Percentiles rank a stretch among this genome's conserved stretches.
Evolutionary conservation across 2,113 vertebrate species (phyloP).

Genomic region (Ranitomeya variabilis): DNA sequence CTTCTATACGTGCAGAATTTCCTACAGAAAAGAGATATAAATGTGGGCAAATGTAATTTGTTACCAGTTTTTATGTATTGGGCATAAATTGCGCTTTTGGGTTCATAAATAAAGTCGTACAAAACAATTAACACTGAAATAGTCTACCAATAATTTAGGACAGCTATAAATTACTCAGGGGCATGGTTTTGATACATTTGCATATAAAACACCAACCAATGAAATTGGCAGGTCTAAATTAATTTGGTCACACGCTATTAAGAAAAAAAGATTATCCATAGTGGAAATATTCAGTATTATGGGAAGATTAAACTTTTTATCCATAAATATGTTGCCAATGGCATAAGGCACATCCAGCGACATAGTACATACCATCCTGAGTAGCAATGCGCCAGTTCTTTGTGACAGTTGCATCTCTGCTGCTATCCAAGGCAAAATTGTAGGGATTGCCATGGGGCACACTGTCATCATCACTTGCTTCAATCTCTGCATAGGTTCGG

Average conservation of each 20-base stretch:
- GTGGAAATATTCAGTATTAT: background rate
- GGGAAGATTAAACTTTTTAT: background rate
- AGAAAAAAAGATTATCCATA: background rate
- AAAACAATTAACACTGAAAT: background rate
- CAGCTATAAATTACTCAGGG: background rate
- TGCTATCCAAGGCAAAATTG: conserved; percentile 65
- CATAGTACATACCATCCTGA: conserved; percentile 72
- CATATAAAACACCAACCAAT: background rate
- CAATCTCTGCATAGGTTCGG: conserved; percentile 62
- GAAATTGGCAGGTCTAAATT: background rate
- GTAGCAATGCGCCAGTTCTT: conserved; percentile 71
- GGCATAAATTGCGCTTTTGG: background rate
- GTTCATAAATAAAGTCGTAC: background rate
- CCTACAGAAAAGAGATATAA: conserved; percentile 65
- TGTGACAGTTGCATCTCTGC: conserved; percentile 59
- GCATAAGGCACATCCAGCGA: background rate
- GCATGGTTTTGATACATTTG: background rate
- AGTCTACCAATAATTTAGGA: background rate
- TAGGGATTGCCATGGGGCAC: conserved; percentile 75
- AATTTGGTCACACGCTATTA: background rate
- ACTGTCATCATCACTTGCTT: conserved; percentile 74
- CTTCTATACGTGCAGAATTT: conserved; percentile 70
- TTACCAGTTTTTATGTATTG: background rate
- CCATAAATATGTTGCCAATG: background rate
- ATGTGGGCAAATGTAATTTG: too few species aligned